Evolutionary conservation across 2,888 invertebrate species (phyloP).

Genomic region (Zelleria hepariella): DNA sequence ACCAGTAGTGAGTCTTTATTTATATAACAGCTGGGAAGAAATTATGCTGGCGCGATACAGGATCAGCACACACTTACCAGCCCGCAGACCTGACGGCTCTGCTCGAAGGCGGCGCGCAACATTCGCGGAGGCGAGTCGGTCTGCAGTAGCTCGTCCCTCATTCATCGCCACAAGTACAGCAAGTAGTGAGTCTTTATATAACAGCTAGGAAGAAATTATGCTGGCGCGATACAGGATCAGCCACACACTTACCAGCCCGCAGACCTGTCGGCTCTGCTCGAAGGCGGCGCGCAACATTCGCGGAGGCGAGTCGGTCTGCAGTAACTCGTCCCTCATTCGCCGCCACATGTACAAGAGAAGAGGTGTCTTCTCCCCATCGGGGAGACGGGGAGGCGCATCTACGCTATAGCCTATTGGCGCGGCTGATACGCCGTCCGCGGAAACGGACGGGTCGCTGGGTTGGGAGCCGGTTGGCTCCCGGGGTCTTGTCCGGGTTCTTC

Average conservation of each 20-base stretch:
- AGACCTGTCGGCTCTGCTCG: constrained; percentile 80
- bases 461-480: too few relatives aligned
- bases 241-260: constrained; percentile 46
- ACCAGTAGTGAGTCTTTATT: too few relatives aligned
- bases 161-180: constrained; percentile 86
- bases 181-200: constrained; percentile 98
- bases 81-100: constrained; percentile 80
- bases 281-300: constrained; percentile 79
- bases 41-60: too few relatives aligned
- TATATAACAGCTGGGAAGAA: too few relatives aligned
- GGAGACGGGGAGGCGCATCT: too few relatives aligned
- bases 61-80: constrained; percentile 26
- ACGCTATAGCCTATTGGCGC: too few relatives aligned
- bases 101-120: constrained; percentile 78
- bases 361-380: too few relatives aligned
- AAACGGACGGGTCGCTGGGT: too few relatives aligned
- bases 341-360: constrained; percentile 92
- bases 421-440: too few relatives aligned
- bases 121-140: constrained; percentile 58
- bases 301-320: constrained; percentile 30
- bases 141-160: constrained; percentile 77
- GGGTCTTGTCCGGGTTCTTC: too few relatives aligned
- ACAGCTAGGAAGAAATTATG: too few relatives aligned
- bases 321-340: constrained; percentile 79
- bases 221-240: too few relatives aligned